phyloP scores from a whole-genome alignment of 2,888 invertebrate species.

The Gerris lacustris region DNA sequence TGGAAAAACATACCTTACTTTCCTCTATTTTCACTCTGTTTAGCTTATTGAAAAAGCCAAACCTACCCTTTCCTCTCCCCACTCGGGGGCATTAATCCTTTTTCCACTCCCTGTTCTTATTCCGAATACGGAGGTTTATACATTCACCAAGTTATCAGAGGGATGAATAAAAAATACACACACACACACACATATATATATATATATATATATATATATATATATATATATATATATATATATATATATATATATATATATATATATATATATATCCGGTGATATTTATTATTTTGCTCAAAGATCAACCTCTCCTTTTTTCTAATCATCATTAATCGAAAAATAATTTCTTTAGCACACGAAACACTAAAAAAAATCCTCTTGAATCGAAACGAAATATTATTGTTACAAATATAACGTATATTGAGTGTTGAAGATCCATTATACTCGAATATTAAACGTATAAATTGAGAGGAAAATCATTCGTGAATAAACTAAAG shows the following conservation, averaged over 20 bases:
- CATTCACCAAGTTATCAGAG: neutral
- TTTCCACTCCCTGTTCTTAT: neutral
- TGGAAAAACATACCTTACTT: neutral
- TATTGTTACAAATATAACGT: too few species aligned
- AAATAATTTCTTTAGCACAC: neutral
- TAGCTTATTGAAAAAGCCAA: neutral
- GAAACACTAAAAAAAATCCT: too few species aligned
- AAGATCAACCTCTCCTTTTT: neutral
- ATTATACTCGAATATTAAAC: too few species aligned
- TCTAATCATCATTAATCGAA: neutral
- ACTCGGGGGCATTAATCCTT: neutral
- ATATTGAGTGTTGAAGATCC: too few species aligned
- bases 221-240: too few species aligned
- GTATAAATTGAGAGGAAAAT: too few species aligned
- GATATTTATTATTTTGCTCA: neutral
- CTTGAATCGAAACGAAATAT: too few species aligned
- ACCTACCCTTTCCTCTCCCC: neutral
- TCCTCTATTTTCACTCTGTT: neutral
- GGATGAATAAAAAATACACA: neutral
- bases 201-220: too few species aligned
- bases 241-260: too few species aligned
- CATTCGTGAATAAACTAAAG: too few species aligned
- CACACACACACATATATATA: neutral
- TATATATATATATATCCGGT: neutral
- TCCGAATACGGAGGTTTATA: neutral